Conservation (phyloP, 2,888 invertebrate species). For the Phortica okadai region DNA sequence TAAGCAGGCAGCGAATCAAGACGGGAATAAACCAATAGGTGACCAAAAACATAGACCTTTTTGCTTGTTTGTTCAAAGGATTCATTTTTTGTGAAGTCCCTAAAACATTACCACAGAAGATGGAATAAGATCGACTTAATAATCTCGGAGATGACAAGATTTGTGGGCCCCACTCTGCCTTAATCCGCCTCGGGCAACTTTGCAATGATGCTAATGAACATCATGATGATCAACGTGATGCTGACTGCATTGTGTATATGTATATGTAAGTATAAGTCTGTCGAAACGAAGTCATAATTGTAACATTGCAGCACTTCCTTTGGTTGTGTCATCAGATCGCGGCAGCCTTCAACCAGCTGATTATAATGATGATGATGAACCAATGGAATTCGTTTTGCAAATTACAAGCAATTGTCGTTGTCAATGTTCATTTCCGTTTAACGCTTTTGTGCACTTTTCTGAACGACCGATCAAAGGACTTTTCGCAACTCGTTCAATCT, state of each 20-base stretch:
- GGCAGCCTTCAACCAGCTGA: conserved; percentile 34
- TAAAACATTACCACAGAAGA: too few species aligned
- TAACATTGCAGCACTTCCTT: conserved; percentile 26
- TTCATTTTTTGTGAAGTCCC: too few species aligned
- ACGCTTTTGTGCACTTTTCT: conserved; percentile 27
- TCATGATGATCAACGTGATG: conserved; percentile 37
- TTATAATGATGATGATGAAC: conserved; percentile 52
- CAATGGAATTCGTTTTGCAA: conserved; percentile 68
- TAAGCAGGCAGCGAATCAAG: too few species aligned
- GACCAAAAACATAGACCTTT: too few species aligned
- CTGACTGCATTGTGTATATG: neutral
- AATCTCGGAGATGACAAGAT: too few species aligned
- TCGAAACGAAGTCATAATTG: conserved; percentile 35
- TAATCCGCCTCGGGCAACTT: conserved; percentile 42
- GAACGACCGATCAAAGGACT: conserved; percentile 17
- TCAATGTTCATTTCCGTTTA: conserved; percentile 74
- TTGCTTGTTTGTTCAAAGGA: too few species aligned
- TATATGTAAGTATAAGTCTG: conserved; percentile 22
- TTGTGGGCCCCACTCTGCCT: too few species aligned
- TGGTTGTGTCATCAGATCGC: neutral
- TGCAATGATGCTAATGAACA: conserved; percentile 59
- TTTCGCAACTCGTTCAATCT: conserved; percentile 28
- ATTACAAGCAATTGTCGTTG: conserved; percentile 73
- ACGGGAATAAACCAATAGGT: too few species aligned
- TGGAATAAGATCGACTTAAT: too few species aligned